A percentile compares a stretch with the other conserved stretches of the same genome.
phyloP scores from a whole-genome alignment of 2,797 vertebrate species.

The Protonibea diacanthus region DNA sequence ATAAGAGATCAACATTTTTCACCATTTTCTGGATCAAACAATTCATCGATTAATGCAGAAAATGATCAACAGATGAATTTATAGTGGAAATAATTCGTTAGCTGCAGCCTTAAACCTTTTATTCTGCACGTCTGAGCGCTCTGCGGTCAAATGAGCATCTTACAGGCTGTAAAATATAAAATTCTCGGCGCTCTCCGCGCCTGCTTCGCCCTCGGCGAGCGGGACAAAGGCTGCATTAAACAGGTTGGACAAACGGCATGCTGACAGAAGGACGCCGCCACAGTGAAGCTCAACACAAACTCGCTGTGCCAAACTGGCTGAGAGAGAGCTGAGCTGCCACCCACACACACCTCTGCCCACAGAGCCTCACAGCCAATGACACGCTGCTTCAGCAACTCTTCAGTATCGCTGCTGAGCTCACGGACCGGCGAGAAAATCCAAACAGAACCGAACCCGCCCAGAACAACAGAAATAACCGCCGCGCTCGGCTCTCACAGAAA shows the following conservation, averaged over 20 bases:
- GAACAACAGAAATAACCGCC: neutral
- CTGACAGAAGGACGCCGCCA: constrained; percentile 79
- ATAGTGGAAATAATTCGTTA: too few species aligned
- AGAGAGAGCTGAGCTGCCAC: constrained; percentile 73
- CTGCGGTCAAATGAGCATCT: constrained; percentile 27
- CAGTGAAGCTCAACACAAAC: constrained; percentile 70
- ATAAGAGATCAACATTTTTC: too few species aligned
- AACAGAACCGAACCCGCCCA: neutral
- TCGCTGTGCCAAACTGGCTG: constrained; percentile 79
- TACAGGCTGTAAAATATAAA: constrained; percentile 16
- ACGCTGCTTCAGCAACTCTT: constrained; percentile 67
- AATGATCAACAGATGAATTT: too few species aligned
- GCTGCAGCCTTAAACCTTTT: neutral
- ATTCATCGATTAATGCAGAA: too few species aligned
- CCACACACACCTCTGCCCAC: constrained; percentile 80
- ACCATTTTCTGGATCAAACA: too few species aligned
- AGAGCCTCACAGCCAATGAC: constrained; percentile 64
- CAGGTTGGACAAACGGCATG: constrained; percentile 47
- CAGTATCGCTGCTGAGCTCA: constrained; percentile 55
- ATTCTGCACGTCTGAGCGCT: neutral
- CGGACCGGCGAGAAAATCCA: constrained; percentile 30
- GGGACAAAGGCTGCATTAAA: constrained; percentile 47
- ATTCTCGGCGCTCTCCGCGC: neutral
- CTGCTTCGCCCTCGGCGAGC: constrained; percentile 11
- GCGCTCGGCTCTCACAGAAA: neutral